A percentile compares a stretch with the other conserved stretches of the same genome.
Evolutionary conservation across 1,140 invertebrate species (phyloP).

Genomic region (Drosophila ercepeae): DNA sequence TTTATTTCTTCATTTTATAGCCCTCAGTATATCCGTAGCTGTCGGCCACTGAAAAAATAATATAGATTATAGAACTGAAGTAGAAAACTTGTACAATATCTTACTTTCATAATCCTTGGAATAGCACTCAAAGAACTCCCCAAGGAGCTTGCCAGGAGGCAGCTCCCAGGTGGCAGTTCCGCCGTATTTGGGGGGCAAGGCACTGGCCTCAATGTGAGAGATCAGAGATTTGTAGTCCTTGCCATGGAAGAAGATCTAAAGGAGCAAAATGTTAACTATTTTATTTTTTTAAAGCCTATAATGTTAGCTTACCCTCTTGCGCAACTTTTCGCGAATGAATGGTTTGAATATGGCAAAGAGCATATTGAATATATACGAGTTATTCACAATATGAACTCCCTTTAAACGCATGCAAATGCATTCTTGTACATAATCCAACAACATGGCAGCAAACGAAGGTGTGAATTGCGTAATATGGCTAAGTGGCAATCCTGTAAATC

Average conservation of each 20-base stretch:
- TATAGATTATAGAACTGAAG: not conserved
- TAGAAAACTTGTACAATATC: not conserved
- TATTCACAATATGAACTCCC: slow-evolving; percentile 90
- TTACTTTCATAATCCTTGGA: slow-evolving; percentile 86
- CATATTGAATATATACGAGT: slow-evolving; percentile 91
- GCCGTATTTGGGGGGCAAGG: slow-evolving; percentile 88
- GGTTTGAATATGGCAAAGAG: slow-evolving; percentile 91
- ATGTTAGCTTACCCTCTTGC: slow-evolving; percentile 84
- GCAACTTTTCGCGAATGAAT: slow-evolving; percentile 88
- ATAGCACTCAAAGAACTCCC: slow-evolving; percentile 85
- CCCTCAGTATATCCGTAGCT: slow-evolving; percentile 72
- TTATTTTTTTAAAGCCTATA: not conserved
- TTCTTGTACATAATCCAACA: slow-evolving; percentile 88
- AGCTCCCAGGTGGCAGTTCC: slow-evolving; percentile 86
- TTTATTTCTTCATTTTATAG: slow-evolving; percentile 67
- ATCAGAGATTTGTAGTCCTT: slow-evolving; percentile 88
- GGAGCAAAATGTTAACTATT: slow-evolving; percentile 23
- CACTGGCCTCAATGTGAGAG: slow-evolving; percentile 86
- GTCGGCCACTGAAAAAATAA: slow-evolving; percentile 65
- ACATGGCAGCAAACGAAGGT: slow-evolving; percentile 87
- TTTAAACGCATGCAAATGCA: slow-evolving; percentile 86
- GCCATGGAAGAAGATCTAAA: slow-evolving; percentile 89
- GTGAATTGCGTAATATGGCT: slow-evolving; percentile 89
- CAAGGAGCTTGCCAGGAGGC: slow-evolving; percentile 84
- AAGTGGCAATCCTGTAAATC: slow-evolving; percentile 85